Evolutionary conservation across 2,888 invertebrate genomes (phyloP).

Genomic region (Ferrisia virgata): DNA sequence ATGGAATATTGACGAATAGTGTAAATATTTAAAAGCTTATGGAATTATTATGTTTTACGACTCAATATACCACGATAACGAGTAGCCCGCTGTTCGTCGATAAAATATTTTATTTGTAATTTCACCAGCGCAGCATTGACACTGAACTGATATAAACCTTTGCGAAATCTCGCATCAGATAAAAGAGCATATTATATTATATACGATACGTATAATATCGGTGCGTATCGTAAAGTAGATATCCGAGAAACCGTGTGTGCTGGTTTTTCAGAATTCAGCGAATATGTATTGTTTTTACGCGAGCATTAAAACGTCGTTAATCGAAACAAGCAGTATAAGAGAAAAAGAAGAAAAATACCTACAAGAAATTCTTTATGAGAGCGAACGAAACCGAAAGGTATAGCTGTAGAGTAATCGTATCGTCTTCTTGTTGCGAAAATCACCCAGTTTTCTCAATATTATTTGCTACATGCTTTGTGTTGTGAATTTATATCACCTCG

Average conservation of each 20-base stretch:
- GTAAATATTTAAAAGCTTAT: constrained; percentile 12
- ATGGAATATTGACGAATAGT: not conserved
- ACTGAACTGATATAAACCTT: not conserved
- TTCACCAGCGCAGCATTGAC: not conserved
- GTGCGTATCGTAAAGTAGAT: not conserved
- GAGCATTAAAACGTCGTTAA: not conserved
- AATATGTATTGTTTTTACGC: not conserved
- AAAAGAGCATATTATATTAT: not conserved
- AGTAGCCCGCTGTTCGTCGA: not conserved
- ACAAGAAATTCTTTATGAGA: not conserved
- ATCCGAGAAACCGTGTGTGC: too few species aligned
- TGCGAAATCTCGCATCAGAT: not conserved
- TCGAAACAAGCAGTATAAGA: not conserved
- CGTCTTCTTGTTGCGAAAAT: not conserved
- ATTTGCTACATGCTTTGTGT: not conserved
- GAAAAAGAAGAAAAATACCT: not conserved
- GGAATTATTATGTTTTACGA: not conserved
- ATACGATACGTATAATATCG: too few species aligned
- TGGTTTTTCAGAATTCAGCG: not conserved
- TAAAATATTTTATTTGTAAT: constrained; percentile 1
- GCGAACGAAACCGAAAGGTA: not conserved
- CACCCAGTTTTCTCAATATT: not conserved
- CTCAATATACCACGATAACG: not conserved
- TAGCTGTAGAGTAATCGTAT: not conserved
- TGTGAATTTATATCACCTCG: not conserved